A percentile compares a stretch with the other conserved stretches of the same genome.
phyloP scores from a whole-genome alignment of 2,888 invertebrate species.

The Cryptus viduatorius region DNA sequence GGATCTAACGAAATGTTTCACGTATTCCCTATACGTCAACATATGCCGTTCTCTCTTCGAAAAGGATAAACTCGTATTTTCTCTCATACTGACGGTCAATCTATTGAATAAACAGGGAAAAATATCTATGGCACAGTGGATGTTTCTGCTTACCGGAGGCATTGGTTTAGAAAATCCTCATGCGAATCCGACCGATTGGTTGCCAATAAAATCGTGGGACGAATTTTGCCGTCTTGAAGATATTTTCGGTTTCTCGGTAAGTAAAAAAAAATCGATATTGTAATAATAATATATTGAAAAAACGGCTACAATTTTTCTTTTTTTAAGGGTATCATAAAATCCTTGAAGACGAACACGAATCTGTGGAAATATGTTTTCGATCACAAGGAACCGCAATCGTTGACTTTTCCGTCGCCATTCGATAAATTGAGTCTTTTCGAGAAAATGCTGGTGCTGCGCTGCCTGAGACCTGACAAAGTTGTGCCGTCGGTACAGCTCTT shows the following conservation, averaged over 20 bases:
- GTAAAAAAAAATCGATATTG: neutral
- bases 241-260: conserved; percentile 85
- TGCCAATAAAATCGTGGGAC: conserved; percentile 91
- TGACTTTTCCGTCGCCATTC: conserved; percentile 91
- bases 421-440: conserved; percentile 90
- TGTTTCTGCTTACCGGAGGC: conserved; percentile 95
- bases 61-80: conserved; percentile 97
- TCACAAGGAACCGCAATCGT: conserved; percentile 91
- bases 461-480: conserved; percentile 95
- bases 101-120: conserved; percentile 88
- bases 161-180: conserved; percentile 92
- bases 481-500: conserved; percentile 91
- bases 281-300: neutral
- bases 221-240: conserved; percentile 90
- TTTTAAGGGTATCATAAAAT: conserved; percentile 88
- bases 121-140: conserved; percentile 90
- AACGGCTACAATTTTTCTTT: neutral
- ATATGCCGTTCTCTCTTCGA: conserved; percentile 98
- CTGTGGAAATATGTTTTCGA: conserved; percentile 93
- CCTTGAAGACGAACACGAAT: conserved; percentile 87
- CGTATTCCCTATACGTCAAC: conserved; percentile 95
- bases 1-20: conserved; percentile 93
- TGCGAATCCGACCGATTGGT: conserved; percentile 90
- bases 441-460: conserved; percentile 92
- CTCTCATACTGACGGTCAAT: conserved; percentile 91